Conservation (phyloP, 1,140 invertebrate genomes). For the Caligus rogercresseyi region DNA sequence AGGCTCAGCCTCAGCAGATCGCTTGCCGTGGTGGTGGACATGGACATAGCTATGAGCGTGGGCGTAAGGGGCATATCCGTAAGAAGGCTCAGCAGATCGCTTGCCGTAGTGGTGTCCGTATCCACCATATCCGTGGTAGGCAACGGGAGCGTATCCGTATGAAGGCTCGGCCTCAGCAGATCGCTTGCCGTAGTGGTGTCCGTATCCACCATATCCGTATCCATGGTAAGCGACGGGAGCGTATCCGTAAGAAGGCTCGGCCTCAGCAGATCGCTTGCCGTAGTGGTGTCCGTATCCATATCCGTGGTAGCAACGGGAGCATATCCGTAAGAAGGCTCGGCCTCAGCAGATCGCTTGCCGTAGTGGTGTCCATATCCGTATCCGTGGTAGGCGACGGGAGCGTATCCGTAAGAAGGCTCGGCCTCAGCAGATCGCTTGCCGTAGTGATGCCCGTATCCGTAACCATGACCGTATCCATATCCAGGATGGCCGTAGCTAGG, state of each 20-base stretch:
- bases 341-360: conserved; percentile 3
- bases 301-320: neutral
- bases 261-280: conserved; percentile 11
- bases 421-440: neutral
- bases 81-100: conserved; percentile 1
- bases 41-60: neutral
- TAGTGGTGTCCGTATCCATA: neutral
- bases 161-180: conserved; percentile 3
- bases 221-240: neutral
- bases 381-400: neutral
- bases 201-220: neutral
- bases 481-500: no score
- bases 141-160: neutral
- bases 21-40: neutral
- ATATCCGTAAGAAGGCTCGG: conserved; percentile 1
- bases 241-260: conserved; percentile 5
- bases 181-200: conserved; percentile 2
- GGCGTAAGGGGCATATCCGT: neutral
- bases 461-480: neutral
- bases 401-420: conserved; percentile 8
- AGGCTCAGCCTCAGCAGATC: no score
- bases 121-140: neutral
- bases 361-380: conserved; percentile 4
- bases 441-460: neutral
- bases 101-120: conserved; percentile 5